phyloP scores from a whole-genome alignment of 2,888 invertebrate genomes.

The Drosophila gaucha region DNA sequence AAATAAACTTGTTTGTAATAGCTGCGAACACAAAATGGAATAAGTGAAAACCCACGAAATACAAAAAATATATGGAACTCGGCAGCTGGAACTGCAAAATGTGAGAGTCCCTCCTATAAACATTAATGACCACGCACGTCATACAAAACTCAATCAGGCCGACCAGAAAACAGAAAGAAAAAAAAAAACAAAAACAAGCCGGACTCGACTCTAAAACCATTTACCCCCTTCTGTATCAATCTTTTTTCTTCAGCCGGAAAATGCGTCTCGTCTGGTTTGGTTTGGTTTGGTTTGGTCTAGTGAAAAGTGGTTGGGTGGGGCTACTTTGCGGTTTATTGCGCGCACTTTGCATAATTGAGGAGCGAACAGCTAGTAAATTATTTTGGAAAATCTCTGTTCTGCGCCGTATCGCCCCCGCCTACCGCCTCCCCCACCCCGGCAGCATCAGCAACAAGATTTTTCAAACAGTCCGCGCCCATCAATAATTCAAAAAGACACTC shows the following conservation, averaged over 20 bases:
- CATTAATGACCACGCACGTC: slow-evolving; percentile 81
- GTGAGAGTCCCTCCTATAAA: slow-evolving; percentile 52
- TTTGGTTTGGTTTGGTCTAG: neutral
- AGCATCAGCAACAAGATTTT: slow-evolving; percentile 40
- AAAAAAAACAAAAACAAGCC: too few relatives aligned
- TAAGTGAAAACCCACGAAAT: slow-evolving; percentile 41
- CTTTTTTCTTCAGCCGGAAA: neutral
- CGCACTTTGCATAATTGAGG: slow-evolving; percentile 78
- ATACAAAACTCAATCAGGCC: slow-evolving; percentile 53
- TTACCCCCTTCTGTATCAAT: slow-evolving; percentile 22
- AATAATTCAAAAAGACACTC: slow-evolving; percentile 75
- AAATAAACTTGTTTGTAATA: slow-evolving; percentile 73
- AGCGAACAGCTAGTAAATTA: slow-evolving; percentile 56
- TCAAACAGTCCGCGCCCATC: slow-evolving; percentile 58
- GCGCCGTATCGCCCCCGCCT: too few relatives aligned
- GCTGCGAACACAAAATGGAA: slow-evolving; percentile 45
- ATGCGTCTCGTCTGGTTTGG: neutral
- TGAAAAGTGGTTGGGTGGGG: slow-evolving; percentile 10
- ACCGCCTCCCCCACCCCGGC: neutral
- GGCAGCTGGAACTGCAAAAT: slow-evolving; percentile 13
- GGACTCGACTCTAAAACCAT: slow-evolving; percentile 13
- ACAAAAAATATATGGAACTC: slow-evolving; percentile 12
- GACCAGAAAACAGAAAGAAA: neutral
- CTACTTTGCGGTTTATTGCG: slow-evolving; percentile 78
- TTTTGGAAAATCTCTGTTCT: slow-evolving; percentile 49